Evolutionary conservation across 2,113 vertebrate genomes (phyloP), one percentile per base, ranked within the genome.

Genomic region (Pygoscelis adeliae): DNA sequence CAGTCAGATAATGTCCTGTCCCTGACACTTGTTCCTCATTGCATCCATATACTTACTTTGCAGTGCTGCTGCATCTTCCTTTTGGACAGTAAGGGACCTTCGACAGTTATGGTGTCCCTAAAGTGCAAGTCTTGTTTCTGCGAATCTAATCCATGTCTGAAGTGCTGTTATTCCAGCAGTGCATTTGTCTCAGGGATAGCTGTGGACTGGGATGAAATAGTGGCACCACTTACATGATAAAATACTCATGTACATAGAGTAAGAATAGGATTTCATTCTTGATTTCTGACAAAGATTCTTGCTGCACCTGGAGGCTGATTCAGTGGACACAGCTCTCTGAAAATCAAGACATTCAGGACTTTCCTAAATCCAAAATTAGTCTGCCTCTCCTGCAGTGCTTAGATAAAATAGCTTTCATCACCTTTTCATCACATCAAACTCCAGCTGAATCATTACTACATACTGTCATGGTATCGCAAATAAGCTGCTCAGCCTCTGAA

Each of bases 331-430:
- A 83, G 73, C n/a, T 23, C 66, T 93, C 65, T 85, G 70, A 83
- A 93, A 96, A 87, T 73, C 17, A 72, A 87, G 81, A 70, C 53
- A 76, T 92, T 87, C 58, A 72, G 30, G 71, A 87, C 42, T 70
- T 93, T 23, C 42, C 71, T 62, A 95, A 94, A 90, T 62, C 32
- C 78, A 70, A 32, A 63, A 53, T 69, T 63, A 58, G 49, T 70
- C 50, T 94, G 81, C 65, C 76, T 78, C 40, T 93, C 61, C 59
- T 87, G 65, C 47, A 89, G 38, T 53, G 46, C 89, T 96, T 46
- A 77, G 78, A 70, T 93, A 91, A 83, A 89, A 85, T 15, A 73
- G n/a, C 78, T 96, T 94, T 96, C 94, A 85, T 87, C 93, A 90
- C 95, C 76, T 94, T 85, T 88, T 93, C 92, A 97, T 95, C 83